phyloP scores from a whole-genome alignment of 2,797 vertebrate species.

The Pogonophryne albipinna region DNA sequence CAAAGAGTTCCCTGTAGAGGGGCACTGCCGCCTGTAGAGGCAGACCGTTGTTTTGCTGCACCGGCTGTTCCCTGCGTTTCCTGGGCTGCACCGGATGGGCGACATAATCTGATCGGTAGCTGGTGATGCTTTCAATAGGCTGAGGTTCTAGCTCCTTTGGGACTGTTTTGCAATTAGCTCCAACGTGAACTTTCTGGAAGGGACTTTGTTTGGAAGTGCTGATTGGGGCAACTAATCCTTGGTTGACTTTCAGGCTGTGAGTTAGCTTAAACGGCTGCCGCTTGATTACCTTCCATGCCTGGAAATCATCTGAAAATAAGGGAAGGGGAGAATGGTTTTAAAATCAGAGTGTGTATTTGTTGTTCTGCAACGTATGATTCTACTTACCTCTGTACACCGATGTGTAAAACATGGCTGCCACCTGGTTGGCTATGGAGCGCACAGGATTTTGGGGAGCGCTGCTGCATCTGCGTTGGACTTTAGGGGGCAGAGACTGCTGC shows the following conservation, averaged over 20 bases:
- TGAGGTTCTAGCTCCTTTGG: neutral
- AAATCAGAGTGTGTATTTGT: neutral
- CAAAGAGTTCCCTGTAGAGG: neutral
- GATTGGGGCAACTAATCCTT: neutral
- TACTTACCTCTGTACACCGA: conserved; percentile 67
- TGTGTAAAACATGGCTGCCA: neutral
- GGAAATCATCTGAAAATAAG: conserved; percentile 61
- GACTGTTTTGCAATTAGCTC: neutral
- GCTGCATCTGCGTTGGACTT: conserved; percentile 9
- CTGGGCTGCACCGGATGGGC: conserved; percentile 36
- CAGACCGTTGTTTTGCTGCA: neutral
- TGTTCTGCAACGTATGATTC: too few species aligned
- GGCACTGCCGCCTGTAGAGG: neutral
- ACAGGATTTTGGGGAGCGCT: neutral
- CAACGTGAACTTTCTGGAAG: neutral
- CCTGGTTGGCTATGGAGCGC: neutral
- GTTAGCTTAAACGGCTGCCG: neutral
- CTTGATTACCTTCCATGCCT: conserved; percentile 29
- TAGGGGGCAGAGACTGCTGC: conserved; percentile 4
- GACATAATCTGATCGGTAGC: conserved; percentile 61
- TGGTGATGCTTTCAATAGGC: conserved; percentile 55
- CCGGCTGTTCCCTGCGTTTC: neutral
- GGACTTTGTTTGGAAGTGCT: neutral
- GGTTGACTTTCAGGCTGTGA: conserved; percentile 38
- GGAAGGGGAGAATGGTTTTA: neutral